Conservation (phyloP, 30 jellyfish, hydroid and myxozoan species). For the Turritopsis rubra region DNA sequence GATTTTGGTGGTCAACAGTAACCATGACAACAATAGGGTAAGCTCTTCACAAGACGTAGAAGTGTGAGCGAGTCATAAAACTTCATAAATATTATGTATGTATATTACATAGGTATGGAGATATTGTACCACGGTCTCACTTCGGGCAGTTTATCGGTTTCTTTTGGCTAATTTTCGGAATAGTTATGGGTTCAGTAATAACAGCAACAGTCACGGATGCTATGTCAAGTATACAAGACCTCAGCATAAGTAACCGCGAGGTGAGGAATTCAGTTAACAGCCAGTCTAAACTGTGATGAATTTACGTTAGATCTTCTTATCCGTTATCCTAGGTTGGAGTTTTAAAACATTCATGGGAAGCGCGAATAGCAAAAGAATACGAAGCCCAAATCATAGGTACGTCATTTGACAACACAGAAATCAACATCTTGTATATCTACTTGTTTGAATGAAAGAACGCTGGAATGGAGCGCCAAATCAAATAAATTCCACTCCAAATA, state of each 20-base stretch:
- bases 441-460: no score
- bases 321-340: neutral
- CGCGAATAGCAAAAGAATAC: constrained; percentile 1
- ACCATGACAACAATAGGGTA: constrained; percentile 11
- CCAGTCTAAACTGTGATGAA: neutral
- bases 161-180: constrained; percentile 5
- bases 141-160: neutral
- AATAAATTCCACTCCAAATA: no score
- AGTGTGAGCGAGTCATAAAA: neutral
- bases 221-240: constrained; percentile 1
- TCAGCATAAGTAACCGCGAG: neutral
- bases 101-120: neutral
- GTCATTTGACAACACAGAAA: neutral
- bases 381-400: neutral
- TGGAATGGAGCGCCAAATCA: no score
- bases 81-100: no score
- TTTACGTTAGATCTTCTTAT: neutral
- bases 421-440: no score
- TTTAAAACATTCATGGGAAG: neutral
- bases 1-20: constrained; percentile 21
- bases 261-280: neutral
- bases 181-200: constrained; percentile 14
- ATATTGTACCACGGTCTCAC: neutral
- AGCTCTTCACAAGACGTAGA: neutral
- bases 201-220: constrained; percentile 13